Base-by-base conservation (phyloP, 1,140 invertebrate species). In the Ganaspis sp. region DNA sequence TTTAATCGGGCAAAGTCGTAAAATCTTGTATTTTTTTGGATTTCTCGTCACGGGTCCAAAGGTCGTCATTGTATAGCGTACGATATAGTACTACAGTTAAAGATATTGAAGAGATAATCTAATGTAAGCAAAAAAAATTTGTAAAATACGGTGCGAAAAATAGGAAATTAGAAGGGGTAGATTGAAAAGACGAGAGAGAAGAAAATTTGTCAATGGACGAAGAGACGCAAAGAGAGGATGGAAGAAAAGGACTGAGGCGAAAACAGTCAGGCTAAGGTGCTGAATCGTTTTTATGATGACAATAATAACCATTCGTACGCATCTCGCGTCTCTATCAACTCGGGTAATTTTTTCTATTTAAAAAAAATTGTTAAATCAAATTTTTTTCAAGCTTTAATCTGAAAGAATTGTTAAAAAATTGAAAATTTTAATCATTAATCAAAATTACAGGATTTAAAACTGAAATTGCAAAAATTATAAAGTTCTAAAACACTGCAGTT, bases 21-120 rank as follows among this genome's bases (percentile, higher is more conserved):
- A 29, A 64, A 64, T 64, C 21, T 81, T 83, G 79, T 83, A 83
- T 84, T 87, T 87, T 86, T 82, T 86, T 87, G 83, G 81, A 90
- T 89, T 88, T 87, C 84, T 89, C 79, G 84, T 81, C 81, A 87
- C 78, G 90, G 89, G 88, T 91, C 88, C 89, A 90, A 90, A 87
- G 78, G 78, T 86, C 81, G 79, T 89, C 81, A 84, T 85, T 87
- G 81, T 87, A 84, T 81, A 85, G 83, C 84, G 78, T 79, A 34
- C 58, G 58, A 64, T 64, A 72, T 74, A 75, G 78, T 72, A 75
- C 75, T 83, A 81, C 40, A 82, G 70, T 81, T 75, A 78, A 78
- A 80, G 75, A 82, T 84, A 83, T 79, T 81, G 74, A 76, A 77
- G 78, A 74, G 75, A 80, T 81, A 85, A 80, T 83, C 64, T 81